Evolutionary conservation across 2,888 invertebrate species (phyloP).

Genomic region (Torymus aiolomorphi): DNA sequence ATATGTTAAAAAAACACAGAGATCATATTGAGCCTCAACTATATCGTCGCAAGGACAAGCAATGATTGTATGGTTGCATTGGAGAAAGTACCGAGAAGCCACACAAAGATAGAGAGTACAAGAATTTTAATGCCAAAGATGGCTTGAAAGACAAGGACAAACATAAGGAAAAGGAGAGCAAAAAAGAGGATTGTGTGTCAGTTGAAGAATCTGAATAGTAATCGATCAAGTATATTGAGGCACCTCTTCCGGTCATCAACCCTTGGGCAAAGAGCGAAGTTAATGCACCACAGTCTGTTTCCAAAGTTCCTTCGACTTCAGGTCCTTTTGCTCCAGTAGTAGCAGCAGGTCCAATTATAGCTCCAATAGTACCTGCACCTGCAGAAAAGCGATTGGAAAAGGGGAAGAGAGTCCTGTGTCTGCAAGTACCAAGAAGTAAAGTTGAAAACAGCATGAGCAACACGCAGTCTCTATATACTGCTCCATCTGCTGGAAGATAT

Average conservation of each 20-base stretch:
- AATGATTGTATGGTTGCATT: constrained; percentile 64
- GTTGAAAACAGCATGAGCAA: no score
- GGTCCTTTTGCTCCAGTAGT: constrained; percentile 11
- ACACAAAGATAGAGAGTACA: constrained; percentile 63
- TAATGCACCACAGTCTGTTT: no score
- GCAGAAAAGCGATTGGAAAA: constrained; percentile 76
- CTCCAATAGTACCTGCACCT: constrained; percentile 3
- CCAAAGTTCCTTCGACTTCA: no score
- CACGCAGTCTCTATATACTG: no score
- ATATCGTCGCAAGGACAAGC: constrained; percentile 65
- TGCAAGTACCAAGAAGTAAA: constrained; percentile 79
- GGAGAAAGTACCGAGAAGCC: constrained; percentile 68
- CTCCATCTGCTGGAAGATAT: no score
- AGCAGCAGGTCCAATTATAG: no score
- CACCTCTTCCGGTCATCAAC: constrained; percentile 92
- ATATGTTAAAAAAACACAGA: constrained; percentile 66
- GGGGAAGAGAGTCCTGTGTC: constrained; percentile 83
- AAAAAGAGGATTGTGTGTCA: no score
- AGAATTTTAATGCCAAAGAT: constrained; percentile 56
- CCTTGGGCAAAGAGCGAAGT: constrained; percentile 88
- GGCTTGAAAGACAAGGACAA: no score
- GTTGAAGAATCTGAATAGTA: no score
- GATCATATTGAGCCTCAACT: constrained; percentile 67
- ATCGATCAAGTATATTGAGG: constrained; percentile 89
- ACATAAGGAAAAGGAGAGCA: no score